Percentiles rank a stretch among this genome's conserved stretches.
Conservation (phyloP, 2,888 invertebrate genomes). For the Dryocosmus kuriphilus region DNA sequence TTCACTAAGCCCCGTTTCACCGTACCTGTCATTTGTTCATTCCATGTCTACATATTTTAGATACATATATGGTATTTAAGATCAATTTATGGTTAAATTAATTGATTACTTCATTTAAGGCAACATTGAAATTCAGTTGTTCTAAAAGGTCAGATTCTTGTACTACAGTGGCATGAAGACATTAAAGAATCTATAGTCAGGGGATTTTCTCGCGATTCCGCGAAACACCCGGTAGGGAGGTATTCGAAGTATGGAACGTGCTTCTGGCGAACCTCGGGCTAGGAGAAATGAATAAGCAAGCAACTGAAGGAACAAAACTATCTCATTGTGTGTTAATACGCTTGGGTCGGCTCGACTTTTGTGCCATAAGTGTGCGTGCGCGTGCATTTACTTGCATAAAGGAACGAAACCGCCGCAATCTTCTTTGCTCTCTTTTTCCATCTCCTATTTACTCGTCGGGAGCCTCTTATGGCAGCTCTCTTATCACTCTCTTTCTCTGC, state of each 20-base stretch:
- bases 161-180: not conserved
- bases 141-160: too few species aligned
- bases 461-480: constrained; percentile 57
- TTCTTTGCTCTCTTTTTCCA: constrained; percentile 42
- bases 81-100: too few species aligned
- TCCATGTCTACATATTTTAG: too few species aligned
- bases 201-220: constrained; percentile 11
- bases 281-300: constrained; percentile 64
- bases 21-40: too few species aligned
- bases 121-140: too few species aligned
- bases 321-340: constrained; percentile 78
- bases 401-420: constrained; percentile 52
- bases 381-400: constrained; percentile 50
- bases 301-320: constrained; percentile 75
- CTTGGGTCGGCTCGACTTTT: constrained; percentile 67
- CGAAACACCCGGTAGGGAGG: constrained; percentile 64
- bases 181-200: not conserved
- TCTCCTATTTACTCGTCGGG: constrained; percentile 50
- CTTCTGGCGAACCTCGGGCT: constrained; percentile 57
- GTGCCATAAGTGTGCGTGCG: constrained; percentile 52
- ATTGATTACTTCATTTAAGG: too few species aligned
- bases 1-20: too few species aligned
- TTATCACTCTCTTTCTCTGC: constrained; percentile 53
- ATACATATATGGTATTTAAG: too few species aligned
- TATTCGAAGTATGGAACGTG: constrained; percentile 68